Base-by-base conservation (phyloP, 2,797 vertebrate species). In the Anas capensis region DNA sequence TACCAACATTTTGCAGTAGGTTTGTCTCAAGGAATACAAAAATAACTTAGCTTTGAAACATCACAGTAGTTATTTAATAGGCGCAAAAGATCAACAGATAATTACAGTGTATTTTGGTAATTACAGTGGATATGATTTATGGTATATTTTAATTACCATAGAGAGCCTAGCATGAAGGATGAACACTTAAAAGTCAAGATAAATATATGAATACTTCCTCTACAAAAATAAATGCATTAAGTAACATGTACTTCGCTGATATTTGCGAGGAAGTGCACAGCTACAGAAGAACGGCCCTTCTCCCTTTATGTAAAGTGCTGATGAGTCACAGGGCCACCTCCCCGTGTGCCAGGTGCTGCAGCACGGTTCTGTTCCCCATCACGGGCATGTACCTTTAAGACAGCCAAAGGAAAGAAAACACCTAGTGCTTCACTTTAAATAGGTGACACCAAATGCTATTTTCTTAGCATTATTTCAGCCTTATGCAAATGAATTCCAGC, bases 401-500 rank as follows among this genome's bases (percentile, higher is more conserved):
- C 79, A n/a, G 49, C 36, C 78, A 46, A 70, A 53, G 16, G 68
- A 82, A 88, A 93, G 60, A 80, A 82, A 93, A 73, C 56, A 79
- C 26, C 48, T 20, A 54, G n/a, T 44, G 56, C 26, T 95, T 90
- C 71, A 79, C 24, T 70, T 85, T 92, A 87, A 94, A 85, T 24
- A 82, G 69, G 34, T 92, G 86, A 92, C 79, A 95, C 48, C 79
- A 93, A 92, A 86, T 42, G 69, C 84, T 92, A 62, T 92, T 92
- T 94, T 86, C 90, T 88, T 86, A 82, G 89, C 64, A 71, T 80
- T 93, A 85, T 94, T 93, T 93, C 78, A 95, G 83, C 54, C 64
- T 95, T 88, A 80, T 85, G 89, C 61, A 95, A 97, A 97, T 91
- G 71, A 62, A 58, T 96, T 95, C 88, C 78, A 91, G 40, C 86